phyloP scores from a whole-genome alignment of 1,140 invertebrate genomes.

The Atopsyche davidsoni region DNA sequence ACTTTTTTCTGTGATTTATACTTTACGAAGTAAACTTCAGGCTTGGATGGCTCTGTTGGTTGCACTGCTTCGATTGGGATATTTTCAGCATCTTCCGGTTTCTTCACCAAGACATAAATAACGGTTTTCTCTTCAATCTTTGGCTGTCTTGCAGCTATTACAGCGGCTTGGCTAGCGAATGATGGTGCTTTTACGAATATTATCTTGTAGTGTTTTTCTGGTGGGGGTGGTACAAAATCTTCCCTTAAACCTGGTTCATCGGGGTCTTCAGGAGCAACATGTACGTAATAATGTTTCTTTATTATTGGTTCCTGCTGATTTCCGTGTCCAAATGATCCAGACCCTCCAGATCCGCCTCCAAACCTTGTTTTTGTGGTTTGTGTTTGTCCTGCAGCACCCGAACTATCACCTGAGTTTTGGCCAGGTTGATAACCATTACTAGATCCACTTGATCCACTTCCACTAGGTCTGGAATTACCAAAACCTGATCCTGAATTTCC shows the following conservation, averaged over 20 bases:
- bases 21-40: slow-evolving; percentile 56
- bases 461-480: background rate
- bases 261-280: slow-evolving; percentile 38
- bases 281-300: slow-evolving; percentile 42
- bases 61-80: slow-evolving; percentile 44
- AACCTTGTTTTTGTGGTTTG: background rate
- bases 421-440: background rate
- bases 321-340: background rate
- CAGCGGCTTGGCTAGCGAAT: slow-evolving; percentile 19
- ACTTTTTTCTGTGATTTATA: slow-evolving; percentile 42
- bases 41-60: slow-evolving; percentile 50
- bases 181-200: slow-evolving; percentile 68
- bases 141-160: slow-evolving; percentile 37
- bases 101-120: slow-evolving; percentile 72
- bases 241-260: slow-evolving; percentile 33
- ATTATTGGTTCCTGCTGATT: slow-evolving; percentile 19
- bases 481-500: background rate
- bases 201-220: slow-evolving; percentile 68
- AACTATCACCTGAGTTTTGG: background rate
- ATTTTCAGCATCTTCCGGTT: slow-evolving; percentile 45
- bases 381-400: background rate
- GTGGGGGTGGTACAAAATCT: slow-evolving; percentile 37
- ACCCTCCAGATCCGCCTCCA: background rate
- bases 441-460: background rate
- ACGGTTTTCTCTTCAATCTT: slow-evolving; percentile 68